Base-by-base conservation (phyloP, 2,888 invertebrate species). In the Endotricha flammealis region DNA sequence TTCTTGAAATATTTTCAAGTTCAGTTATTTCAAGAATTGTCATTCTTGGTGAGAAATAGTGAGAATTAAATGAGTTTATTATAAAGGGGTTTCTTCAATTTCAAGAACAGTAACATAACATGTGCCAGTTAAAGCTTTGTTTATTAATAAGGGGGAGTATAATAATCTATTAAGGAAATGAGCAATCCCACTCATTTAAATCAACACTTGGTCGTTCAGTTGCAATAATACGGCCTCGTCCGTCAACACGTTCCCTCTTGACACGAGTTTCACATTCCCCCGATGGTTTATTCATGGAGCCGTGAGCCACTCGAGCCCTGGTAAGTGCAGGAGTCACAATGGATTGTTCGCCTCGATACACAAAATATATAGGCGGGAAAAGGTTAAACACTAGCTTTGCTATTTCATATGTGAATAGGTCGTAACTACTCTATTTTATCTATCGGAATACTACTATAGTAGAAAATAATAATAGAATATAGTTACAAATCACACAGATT, bases 281-380 rank as follows among this genome's bases (percentile, higher is more conserved):
- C 53, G 44, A 74, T 77, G 76, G 70, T 75, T 76, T 74, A 76
- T 76, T 74, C 76, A 76, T 76, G 49, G 57, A 41, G 50, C 50
- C 48, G 45, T 55, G 53, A 58, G 55, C 55, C 64, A 55, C 61
- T 64, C 53, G 45, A 40, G 43, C 42, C 46, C n/a, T n/a, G 55
- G 59, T 60, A 54, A 67, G 64, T 61, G 66, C 58, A 51, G 37
- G 28, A 27, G 30, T 27, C 10, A 30, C 59, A 59, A 60, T 56
- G 54, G 62, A 60, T 57, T 55, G 56, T 50, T 54, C 52, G 47
- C 54, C 46, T 51, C 50, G 45, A 41, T 44, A 41, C 41, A 50
- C 41, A 43, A 38, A 44, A 43, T 40, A 42, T 42, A 42, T 41
- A 29, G 38, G 14, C 32, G 38, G 36, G 39, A 36, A 41, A 41